phyloP scores from a whole-genome alignment of 2,797 vertebrate genomes.

The Odontamblyopus rebecca region DNA sequence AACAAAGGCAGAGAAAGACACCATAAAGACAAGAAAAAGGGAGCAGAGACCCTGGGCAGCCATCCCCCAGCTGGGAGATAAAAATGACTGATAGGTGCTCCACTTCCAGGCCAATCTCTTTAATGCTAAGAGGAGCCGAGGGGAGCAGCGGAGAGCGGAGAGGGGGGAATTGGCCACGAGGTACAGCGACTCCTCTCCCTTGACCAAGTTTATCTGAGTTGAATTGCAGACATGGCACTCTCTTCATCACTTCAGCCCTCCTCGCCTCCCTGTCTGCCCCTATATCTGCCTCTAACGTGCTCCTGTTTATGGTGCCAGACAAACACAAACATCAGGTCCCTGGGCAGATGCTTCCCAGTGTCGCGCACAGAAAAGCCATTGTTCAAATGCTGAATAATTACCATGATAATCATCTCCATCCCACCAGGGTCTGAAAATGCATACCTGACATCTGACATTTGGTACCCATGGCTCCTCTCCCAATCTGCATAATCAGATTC shows the following conservation, averaged over 20 bases:
- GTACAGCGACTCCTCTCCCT: conserved; percentile 52
- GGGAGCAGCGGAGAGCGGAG: conserved; percentile 63
- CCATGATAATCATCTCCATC: conserved; percentile 78
- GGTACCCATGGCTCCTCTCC: conserved; percentile 72
- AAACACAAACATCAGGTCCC: conserved; percentile 71
- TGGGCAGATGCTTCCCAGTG: conserved; percentile 68
- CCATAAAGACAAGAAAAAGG: conserved; percentile 66
- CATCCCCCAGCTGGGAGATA: conserved; percentile 77
- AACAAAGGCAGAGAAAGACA: conserved; percentile 73
- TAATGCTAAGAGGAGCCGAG: conserved; percentile 70
- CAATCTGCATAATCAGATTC: conserved; percentile 78
- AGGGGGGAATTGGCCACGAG: conserved; percentile 52
- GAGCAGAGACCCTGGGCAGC: conserved; percentile 65
- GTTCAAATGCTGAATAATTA: conserved; percentile 81
- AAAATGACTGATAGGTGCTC: conserved; percentile 81
- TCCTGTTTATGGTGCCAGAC: conserved; percentile 61
- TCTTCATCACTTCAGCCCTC: conserved; percentile 50
- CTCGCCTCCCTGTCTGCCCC: conserved; percentile 47
- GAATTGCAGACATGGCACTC: conserved; percentile 63
- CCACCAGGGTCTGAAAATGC: conserved; percentile 74
- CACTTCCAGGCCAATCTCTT: conserved; percentile 75
- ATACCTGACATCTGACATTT: conserved; percentile 80
- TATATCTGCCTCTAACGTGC: conserved; percentile 59
- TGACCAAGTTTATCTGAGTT: conserved; percentile 64
- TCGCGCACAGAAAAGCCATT: conserved; percentile 61